These are phyloP conservation scores for Heterochromis multidens DNA, from an alignment of 2,113 vertebrate genomes.

Conservation along the genomic window DNA sequence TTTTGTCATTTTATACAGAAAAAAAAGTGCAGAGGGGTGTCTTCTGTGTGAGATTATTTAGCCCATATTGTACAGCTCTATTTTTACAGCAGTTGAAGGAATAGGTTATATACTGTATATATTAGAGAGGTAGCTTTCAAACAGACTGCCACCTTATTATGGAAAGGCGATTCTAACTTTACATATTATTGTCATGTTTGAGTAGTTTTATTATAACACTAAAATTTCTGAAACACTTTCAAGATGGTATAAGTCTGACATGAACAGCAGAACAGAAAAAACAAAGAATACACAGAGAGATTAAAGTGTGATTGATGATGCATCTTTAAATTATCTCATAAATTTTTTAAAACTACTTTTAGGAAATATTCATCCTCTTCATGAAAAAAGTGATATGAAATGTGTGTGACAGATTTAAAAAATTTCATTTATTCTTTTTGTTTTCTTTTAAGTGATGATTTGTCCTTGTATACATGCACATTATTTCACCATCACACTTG, in stretches of 20 bases:
- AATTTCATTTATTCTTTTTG: background rate
- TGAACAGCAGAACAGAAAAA: background rate
- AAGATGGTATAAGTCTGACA: too few relatives aligned
- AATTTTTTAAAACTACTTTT: background rate
- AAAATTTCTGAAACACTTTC: background rate
- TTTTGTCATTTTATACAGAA: too few relatives aligned
- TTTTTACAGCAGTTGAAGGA: too few relatives aligned
- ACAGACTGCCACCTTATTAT: background rate
- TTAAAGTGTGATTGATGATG: background rate
- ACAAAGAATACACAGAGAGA: too few relatives aligned
- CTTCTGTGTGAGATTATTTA: too few relatives aligned
- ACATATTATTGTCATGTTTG: background rate
- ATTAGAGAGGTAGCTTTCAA: background rate
- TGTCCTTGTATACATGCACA: too few relatives aligned
- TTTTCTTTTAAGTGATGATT: background rate
- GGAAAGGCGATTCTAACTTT: background rate
- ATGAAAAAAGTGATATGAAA: too few relatives aligned
- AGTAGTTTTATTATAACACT: background rate
- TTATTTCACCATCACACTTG: background rate
- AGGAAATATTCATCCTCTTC: background rate
- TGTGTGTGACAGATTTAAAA: background rate
- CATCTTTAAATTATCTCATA: background rate
- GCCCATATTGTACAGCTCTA: too few relatives aligned
- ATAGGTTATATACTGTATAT: rapidly evolving
- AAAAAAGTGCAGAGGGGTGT: too few relatives aligned